phyloP scores from a whole-genome alignment of 2,113 vertebrate genomes.

The Martes martes region DNA sequence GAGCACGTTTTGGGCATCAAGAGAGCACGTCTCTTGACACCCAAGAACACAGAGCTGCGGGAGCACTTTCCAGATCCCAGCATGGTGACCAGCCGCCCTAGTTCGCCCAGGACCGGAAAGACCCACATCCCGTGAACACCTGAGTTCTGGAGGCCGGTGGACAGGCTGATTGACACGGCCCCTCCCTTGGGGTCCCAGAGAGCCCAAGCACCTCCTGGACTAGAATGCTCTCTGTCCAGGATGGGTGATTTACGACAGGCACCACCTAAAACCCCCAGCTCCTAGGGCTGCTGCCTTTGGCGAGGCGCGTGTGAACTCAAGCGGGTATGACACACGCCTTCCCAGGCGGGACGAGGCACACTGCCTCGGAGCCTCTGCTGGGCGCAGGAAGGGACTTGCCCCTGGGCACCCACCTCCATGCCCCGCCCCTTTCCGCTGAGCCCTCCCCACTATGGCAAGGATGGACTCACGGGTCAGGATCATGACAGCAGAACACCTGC shows the following conservation, averaged over 20 bases:
- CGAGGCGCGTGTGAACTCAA: fast-evolving
- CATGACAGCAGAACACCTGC: fast-evolving
- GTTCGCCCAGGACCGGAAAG: background rate
- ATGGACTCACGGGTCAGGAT: fast-evolving
- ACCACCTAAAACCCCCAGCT: background rate
- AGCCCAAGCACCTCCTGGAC: background rate
- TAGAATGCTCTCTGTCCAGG: background rate
- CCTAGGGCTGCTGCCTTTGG: background rate
- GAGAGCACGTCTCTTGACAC: background rate
- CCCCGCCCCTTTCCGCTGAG: background rate
- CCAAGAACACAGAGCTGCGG: fast-evolving
- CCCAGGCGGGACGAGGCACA: background rate
- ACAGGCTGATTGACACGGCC: background rate
- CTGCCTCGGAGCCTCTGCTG: background rate
- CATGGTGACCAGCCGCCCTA: background rate
- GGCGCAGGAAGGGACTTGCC: background rate
- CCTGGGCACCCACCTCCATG: background rate
- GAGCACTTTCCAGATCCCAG: no score
- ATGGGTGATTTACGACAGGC: background rate
- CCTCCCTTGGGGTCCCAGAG: background rate
- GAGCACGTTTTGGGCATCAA: background rate
- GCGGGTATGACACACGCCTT: fast-evolving
- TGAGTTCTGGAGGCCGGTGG: background rate
- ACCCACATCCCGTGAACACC: background rate
- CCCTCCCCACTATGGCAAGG: background rate